These are phyloP conservation scores for Strigamia crassipes DNA, from an alignment of 2,888 invertebrate genomes.

Conservation along the genomic window DNA sequence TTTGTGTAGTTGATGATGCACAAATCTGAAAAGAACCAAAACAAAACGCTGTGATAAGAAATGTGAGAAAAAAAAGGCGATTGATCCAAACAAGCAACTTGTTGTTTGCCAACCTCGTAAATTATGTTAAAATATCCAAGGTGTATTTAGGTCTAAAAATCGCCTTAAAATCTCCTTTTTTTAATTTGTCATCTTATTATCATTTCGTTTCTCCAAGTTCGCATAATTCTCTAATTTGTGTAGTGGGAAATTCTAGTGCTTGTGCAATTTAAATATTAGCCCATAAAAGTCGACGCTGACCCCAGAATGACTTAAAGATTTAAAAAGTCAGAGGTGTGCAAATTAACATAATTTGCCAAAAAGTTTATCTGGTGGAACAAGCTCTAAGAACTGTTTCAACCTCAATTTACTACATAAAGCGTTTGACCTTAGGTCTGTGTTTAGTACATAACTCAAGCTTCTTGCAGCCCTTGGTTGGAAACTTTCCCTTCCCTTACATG, in stretches of 20 bases:
- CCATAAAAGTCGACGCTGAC: neutral
- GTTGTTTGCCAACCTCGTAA: too few relatives aligned
- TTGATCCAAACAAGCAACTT: too few relatives aligned
- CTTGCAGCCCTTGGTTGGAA: neutral
- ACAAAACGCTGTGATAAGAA: too few relatives aligned
- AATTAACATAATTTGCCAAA: neutral
- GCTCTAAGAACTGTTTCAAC: neutral
- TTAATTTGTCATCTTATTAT: neutral
- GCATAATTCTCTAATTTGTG: neutral
- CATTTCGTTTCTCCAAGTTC: neutral
- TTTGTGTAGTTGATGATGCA: too few relatives aligned
- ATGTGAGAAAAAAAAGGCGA: too few relatives aligned
- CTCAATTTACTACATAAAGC: neutral
- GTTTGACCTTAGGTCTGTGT: neutral
- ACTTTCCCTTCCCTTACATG: neutral
- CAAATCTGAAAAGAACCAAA: too few relatives aligned
- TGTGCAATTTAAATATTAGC: neutral
- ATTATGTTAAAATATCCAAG: too few relatives aligned
- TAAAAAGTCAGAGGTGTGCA: neutral
- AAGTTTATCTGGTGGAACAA: neutral
- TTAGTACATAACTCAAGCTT: neutral
- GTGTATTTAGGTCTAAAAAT: too few relatives aligned
- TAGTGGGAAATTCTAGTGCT: neutral
- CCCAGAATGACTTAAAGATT: neutral
- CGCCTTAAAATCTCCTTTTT: too few relatives aligned